These are phyloP conservation scores for Idaea aversata DNA, from an alignment of 2,888 invertebrate species.

Conservation along the genomic window DNA sequence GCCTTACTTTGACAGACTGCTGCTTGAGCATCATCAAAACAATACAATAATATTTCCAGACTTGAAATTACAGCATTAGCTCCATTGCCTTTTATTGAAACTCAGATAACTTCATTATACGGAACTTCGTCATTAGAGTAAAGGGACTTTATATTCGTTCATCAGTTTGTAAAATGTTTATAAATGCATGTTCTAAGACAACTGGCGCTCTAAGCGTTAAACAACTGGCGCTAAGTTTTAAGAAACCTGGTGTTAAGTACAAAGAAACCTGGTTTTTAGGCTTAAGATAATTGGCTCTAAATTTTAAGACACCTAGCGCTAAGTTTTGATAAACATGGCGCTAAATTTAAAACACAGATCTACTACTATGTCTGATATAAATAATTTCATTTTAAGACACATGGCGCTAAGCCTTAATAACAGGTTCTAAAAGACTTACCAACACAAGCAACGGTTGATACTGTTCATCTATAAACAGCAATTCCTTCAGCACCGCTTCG, in stretches of 20 bases:
- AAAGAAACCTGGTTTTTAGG: too few species aligned
- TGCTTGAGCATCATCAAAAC: background rate
- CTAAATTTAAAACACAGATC: slow-evolving; percentile 7
- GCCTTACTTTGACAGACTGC: too few species aligned
- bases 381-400: too few species aligned
- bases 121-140: background rate
- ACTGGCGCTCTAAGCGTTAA: too few species aligned
- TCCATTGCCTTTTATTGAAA: background rate
- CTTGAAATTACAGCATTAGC: background rate
- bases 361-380: too few species aligned
- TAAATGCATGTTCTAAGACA: background rate
- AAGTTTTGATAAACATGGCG: background rate
- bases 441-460: slow-evolving; percentile 43
- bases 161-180: background rate
- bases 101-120: background rate
- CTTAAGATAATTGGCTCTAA: too few species aligned
- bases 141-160: background rate
- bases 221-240: too few species aligned
- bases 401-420: background rate
- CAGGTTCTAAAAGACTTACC: slow-evolving; percentile 39
- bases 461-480: slow-evolving; percentile 61
- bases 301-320: too few species aligned
- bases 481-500: slow-evolving; percentile 52
- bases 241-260: too few species aligned
- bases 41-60: background rate